Evolutionary conservation across 2,888 invertebrate genomes (phyloP), one percentile per base, ranked within the genome.

Genomic region (Coenonympha glycerion): DNA sequence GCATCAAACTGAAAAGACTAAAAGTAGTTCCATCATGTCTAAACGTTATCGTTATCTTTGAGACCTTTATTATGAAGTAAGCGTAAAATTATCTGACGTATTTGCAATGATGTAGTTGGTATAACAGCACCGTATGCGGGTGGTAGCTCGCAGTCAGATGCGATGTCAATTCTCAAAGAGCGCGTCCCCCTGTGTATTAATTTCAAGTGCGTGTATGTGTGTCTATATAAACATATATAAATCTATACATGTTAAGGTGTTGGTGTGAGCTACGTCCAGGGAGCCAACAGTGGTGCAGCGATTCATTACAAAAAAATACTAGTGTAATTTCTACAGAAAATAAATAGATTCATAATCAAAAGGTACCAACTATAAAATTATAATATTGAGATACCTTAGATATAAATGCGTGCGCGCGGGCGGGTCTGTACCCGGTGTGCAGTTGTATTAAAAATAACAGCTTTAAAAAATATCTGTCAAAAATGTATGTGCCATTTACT

Each of bases 281-380:
- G 85, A 85, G 86, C 64, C 82, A 79, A 80, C 86, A 82, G 84
- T 73, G 77, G 65, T 58, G 63, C 59, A 70, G 73, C 77, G 79
- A 70, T 69, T 68, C 65, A 72, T 70, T 66, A 73, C 71, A 74
- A 83, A 83, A 73, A 30, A 41, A 41, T 30, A 30, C 76, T 88
- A 88, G 88, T 74, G 86, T 88, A 88, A 88, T 88, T 88, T 88
- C 87, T 88, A 88, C 85, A 72, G 76, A 86, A 84, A 79, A 85
- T 56, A 53, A 48, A 88, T 90, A 89, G 88, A 83, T 80, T 86
- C 87, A 88, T 89, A 90, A 90, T 90, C 89, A 89, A 91, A 91
- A 92, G 87, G 92, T 92, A 92, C 92, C 92, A 92, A 91, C 15
- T 85, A 87, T 88, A 87, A 85, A 83, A 83, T 77, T 80, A 76